phyloP scores from a whole-genome alignment of 2,888 invertebrate species.

The Thereva unica region DNA sequence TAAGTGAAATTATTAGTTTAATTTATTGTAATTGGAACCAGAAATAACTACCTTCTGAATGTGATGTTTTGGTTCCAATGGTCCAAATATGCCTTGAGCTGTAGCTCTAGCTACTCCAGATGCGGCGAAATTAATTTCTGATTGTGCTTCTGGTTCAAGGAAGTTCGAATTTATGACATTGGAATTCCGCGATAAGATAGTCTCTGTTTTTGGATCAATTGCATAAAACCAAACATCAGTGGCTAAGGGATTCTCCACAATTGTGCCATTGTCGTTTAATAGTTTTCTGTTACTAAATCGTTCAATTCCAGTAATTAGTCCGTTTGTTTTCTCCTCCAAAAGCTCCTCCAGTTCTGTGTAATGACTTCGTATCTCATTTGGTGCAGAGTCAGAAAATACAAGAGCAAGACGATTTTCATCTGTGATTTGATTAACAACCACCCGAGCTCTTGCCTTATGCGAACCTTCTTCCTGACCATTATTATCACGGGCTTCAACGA shows the following conservation, averaged over 20 bases:
- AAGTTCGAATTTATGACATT: constrained; percentile 70
- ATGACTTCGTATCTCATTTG: constrained; percentile 67
- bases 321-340: constrained; percentile 64
- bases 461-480: constrained; percentile 60
- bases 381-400: constrained; percentile 73
- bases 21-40: background rate
- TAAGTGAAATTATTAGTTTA: background rate
- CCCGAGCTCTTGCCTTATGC: constrained; percentile 53
- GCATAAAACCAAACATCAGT: constrained; percentile 89
- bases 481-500: constrained; percentile 65
- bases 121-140: constrained; percentile 70
- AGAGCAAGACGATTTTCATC: constrained; percentile 78
- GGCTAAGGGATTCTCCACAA: constrained; percentile 70
- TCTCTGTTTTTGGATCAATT: constrained; percentile 77
- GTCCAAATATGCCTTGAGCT: constrained; percentile 68
- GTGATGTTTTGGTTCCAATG: constrained; percentile 55
- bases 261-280: constrained; percentile 73
- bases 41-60: constrained; percentile 52
- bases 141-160: constrained; percentile 66
- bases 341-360: constrained; percentile 60
- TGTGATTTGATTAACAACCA: constrained; percentile 70
- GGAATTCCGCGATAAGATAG: constrained; percentile 74
- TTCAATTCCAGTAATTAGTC: constrained; percentile 79
- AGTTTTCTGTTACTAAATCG: constrained; percentile 78
- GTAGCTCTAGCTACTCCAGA: constrained; percentile 71